phyloP scores from a whole-genome alignment of 2,797 vertebrate species.

The Antrozous pallidus region DNA sequence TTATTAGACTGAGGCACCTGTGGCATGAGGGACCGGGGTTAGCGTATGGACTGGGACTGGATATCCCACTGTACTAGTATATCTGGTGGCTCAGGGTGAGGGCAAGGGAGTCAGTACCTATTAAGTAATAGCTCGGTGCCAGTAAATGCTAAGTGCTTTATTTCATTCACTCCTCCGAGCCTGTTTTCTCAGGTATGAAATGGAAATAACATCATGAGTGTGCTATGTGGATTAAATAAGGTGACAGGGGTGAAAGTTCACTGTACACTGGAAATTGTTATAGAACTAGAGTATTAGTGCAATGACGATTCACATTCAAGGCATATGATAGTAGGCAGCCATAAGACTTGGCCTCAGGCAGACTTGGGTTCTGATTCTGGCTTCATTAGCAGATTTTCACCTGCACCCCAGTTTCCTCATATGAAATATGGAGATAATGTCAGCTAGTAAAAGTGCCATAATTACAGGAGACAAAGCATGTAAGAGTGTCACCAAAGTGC shows the following conservation, averaged over 20 bases:
- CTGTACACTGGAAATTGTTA: background rate
- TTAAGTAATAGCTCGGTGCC: background rate
- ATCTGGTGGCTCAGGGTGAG: background rate
- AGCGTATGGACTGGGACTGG: background rate
- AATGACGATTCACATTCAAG: background rate
- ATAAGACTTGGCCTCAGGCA: background rate
- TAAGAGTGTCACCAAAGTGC: background rate
- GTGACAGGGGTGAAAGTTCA: background rate
- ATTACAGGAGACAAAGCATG: background rate
- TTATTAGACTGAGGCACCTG: background rate
- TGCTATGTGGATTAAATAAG: background rate
- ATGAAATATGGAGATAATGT: background rate
- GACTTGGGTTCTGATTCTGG: background rate
- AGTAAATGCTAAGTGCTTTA: background rate
- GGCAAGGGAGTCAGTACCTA: background rate
- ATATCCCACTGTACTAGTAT: background rate
- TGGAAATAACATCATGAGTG: background rate
- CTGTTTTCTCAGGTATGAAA: slow-evolving; percentile 16
- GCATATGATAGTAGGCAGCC: background rate
- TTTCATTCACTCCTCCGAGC: background rate
- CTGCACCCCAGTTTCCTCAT: background rate
- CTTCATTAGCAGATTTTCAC: background rate
- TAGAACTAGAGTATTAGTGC: background rate
- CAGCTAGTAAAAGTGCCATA: background rate
- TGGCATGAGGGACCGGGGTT: background rate